Base-by-base conservation (phyloP, 2,113 vertebrate genomes). In the Danio rerio region DNA sequence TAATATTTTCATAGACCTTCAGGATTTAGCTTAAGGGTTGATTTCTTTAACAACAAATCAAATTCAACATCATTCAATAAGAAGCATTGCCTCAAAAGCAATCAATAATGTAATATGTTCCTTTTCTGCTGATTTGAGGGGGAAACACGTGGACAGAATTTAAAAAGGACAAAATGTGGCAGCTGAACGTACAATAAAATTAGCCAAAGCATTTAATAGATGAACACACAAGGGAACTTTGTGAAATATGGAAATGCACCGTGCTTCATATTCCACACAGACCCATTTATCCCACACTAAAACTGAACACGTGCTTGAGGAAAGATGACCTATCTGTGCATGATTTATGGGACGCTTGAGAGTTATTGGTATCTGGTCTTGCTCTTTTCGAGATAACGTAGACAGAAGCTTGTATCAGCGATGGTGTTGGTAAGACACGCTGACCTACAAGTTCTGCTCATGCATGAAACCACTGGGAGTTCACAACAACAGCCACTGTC, bases 391-490 rank as follows among this genome's bases (percentile, higher is more conserved):
- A 68, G 63, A 49, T 82, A 82, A 83, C 72, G 68, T 53, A 69
- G 62, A 69, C 81, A 59, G 42, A 58, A 58, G 58, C 75, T 77
- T 77, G 62, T 69, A 52, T 74, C 49, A 62, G 15, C 50, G 81
- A 56, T 73, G 71, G 52, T 43, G 63, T 55, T 76, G 42, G 61
- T 77, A 45, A 58, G 62, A 53, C 62, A 77, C 7, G 42, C 18
- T 83, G 81, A 83, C 73, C 73, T 73, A 77, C 63, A 61, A 76
- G 81, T 31, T 18, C 13, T 18, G 63, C 62, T 69, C 53, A 83
- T 47, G 73, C 55, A 18, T 83, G 52, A 58, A 83, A 58, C 53
- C 81, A 5, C 47, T 18, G 53, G 81, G 72, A 82, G 43, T n/a
- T 82, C 62, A 50, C 52, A 59, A 81, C 73, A 76, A 76, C 10